Percentiles rank a stretch among this genome's conserved stretches.
phyloP scores from a whole-genome alignment of 2,113 vertebrate species.

The Ailuropoda melanoleuca region DNA sequence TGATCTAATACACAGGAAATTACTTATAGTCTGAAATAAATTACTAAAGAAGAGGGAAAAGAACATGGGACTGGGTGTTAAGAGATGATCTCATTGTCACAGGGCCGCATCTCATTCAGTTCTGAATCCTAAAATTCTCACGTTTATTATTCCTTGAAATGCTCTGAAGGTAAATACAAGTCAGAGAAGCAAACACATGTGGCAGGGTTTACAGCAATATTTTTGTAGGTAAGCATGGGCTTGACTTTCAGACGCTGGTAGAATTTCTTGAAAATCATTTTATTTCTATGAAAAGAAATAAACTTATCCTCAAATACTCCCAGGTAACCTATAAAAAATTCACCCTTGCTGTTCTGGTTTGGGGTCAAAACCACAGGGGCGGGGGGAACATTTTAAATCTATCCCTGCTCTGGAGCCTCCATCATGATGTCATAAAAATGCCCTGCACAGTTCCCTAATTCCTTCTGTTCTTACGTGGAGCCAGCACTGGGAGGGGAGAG shows the following conservation, averaged over 20 bases:
- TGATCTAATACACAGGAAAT: neutral
- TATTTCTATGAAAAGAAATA: conserved; percentile 55
- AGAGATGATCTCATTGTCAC: neutral
- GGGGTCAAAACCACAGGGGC: conserved; percentile 31
- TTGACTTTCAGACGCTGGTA: neutral
- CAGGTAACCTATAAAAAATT: conserved; percentile 47
- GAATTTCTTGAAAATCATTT: conserved; percentile 65
- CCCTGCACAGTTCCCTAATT: neutral
- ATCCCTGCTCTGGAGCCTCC: neutral
- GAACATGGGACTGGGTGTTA: neutral
- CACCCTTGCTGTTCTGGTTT: conserved; percentile 16
- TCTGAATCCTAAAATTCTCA: conserved; percentile 36
- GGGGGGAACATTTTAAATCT: conserved; percentile 37
- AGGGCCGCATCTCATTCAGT: neutral
- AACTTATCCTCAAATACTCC: conserved; percentile 39
- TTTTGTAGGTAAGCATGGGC: neutral
- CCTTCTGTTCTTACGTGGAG: neutral
- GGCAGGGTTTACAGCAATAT: neutral
- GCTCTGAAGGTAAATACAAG: neutral
- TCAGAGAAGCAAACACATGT: neutral
- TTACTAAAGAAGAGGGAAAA: neutral
- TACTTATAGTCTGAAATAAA: conserved; percentile 41
- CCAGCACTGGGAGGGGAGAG: neutral
- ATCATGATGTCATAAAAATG: neutral
- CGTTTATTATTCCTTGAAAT: neutral